These are phyloP conservation scores for Sorex fumeus DNA, from an alignment of 2,113 vertebrate species.

Conservation along the genomic window DNA sequence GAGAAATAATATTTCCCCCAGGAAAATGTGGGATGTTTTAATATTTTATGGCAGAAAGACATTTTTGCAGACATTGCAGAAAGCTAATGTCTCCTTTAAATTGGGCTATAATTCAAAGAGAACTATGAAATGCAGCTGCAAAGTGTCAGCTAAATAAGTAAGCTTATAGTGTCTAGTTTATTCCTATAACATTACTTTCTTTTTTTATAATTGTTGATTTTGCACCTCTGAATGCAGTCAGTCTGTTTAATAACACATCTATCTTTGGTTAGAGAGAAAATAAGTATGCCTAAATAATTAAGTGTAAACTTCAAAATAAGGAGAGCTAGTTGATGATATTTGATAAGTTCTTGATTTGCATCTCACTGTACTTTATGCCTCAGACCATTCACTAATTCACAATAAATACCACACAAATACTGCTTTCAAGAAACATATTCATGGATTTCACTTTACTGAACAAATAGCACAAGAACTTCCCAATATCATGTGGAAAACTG, in stretches of 20 bases:
- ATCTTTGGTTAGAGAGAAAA: constrained; percentile 21
- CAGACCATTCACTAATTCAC: background rate
- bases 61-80: constrained; percentile 77
- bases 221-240: background rate
- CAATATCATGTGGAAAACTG: background rate
- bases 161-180: constrained; percentile 70
- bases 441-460: background rate
- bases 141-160: constrained; percentile 65
- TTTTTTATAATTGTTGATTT: constrained; percentile 24
- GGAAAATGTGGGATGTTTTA: constrained; percentile 76
- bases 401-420: background rate
- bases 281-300: constrained; percentile 5
- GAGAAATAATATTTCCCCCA: constrained; percentile 80
- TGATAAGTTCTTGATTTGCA: background rate
- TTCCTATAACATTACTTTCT: constrained; percentile 56
- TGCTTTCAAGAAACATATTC: background rate
- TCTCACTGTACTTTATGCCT: constrained; percentile 6
- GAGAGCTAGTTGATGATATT: background rate
- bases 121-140: constrained; percentile 73
- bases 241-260: background rate
- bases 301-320: background rate
- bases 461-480: background rate
- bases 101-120: constrained; percentile 78
- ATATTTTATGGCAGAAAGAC: constrained; percentile 74
- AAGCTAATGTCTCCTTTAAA: constrained; percentile 80